Percentiles rank a stretch among this genome's conserved stretches.
These are phyloP conservation scores for Epinotia demarniana DNA, from an alignment of 2,888 invertebrate genomes.

Conservation along the genomic window DNA sequence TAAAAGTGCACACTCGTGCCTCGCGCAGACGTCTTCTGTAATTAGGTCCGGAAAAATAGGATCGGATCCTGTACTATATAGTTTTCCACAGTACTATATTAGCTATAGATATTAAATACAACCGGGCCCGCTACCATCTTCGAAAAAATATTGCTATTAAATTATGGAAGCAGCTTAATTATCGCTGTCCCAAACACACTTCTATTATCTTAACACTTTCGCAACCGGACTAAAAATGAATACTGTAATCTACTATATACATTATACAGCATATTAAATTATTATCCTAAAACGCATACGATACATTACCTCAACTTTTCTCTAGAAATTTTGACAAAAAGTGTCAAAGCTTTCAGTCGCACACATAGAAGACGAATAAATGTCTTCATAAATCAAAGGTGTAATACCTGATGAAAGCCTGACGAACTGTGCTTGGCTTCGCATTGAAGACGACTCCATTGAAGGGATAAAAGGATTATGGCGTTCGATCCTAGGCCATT, in stretches of 20 bases:
- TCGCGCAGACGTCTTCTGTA: slow-evolving; percentile 28
- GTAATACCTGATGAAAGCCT: slow-evolving; percentile 46
- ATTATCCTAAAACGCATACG: neutral
- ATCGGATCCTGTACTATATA: slow-evolving; percentile 7
- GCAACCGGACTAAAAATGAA: too few relatives aligned
- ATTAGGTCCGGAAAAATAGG: slow-evolving; percentile 33
- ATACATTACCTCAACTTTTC: neutral
- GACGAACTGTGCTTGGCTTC: slow-evolving; percentile 43
- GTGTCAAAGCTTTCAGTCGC: slow-evolving; percentile 21
- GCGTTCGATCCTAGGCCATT: slow-evolving; percentile 44
- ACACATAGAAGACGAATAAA: slow-evolving; percentile 40
- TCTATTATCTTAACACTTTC: too few relatives aligned
- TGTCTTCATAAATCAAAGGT: slow-evolving; percentile 46
- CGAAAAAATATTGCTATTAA: too few relatives aligned
- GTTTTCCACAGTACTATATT: neutral
- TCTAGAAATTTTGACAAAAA: slow-evolving; percentile 7
- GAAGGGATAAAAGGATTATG: slow-evolving; percentile 47
- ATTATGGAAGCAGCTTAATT: too few relatives aligned
- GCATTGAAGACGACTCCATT: slow-evolving; percentile 46
- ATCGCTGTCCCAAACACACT: too few relatives aligned
- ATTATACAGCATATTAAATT: neutral
- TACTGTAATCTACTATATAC: too few relatives aligned
- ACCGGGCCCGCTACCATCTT: neutral
- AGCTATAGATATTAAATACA: neutral
- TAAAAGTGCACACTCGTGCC: slow-evolving; percentile 35